Base-by-base conservation (phyloP, 2,888 invertebrate species). In the Diplolepis rosae region DNA sequence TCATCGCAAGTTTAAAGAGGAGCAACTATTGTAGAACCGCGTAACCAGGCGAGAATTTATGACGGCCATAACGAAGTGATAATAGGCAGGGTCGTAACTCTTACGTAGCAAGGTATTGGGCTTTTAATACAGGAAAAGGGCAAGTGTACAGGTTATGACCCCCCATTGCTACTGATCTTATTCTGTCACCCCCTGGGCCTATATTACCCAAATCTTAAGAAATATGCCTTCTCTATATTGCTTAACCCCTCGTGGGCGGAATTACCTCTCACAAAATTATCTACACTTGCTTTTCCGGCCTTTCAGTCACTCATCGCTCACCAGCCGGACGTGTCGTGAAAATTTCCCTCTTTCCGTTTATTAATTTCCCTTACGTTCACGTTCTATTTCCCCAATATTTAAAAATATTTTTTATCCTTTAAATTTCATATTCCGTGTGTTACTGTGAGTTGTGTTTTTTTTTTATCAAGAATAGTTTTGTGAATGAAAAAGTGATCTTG, bases 11-110 rank as follows among this genome's bases (percentile, higher is more conserved):
- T 61, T 61, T 61, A 68, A 77, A 77, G 76, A 73, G 73, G 70
- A 74, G 68, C 74, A 35, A 22, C 73, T 72, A 74, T 78, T 73
- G 76, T 75, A 74, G 74, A 75, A 74, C 65, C 78, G 73, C 79
- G 80, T 78, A 86, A 84, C 83, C 80, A 80, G 80, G 68, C 73
- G 73, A 79, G 74, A 79, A 88, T 87, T 88, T 86, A 87, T 85
- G 85, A 80, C 79, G 78, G 79, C 81, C 79, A 84, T 87, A 87
- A 88, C 87, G 79, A 85, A 86, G 85, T 85, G 87, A 87, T 87
- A 87, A 87, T 87, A 82, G 85, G 76, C 81, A 79, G 68, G 80
- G 82, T 82, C 82, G 81, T 83, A 83, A 85, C 79, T 86, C 61
- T 61, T 84, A 85, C 76, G 78, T 74, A 70, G 75, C 71, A 70